phyloP scores from a whole-genome alignment of 2,888 invertebrate genomes.

The Drosophila nigricruria region DNA sequence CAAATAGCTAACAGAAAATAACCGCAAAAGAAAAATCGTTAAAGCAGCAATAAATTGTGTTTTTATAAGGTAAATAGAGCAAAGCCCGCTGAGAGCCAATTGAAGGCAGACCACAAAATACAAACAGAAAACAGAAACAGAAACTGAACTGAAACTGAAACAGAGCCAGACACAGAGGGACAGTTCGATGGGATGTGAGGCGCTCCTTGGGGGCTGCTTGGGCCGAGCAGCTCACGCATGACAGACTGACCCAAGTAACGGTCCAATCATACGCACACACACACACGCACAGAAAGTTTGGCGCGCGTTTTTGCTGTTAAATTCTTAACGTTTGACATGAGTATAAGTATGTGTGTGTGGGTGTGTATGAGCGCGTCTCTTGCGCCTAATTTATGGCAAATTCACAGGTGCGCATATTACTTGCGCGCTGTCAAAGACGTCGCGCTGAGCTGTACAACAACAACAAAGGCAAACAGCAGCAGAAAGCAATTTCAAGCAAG shows the following conservation, averaged over 20 bases:
- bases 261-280: constrained; percentile 16
- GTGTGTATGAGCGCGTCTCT: constrained; percentile 20
- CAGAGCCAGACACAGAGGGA: constrained; percentile 19
- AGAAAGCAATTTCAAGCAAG: constrained; percentile 54
- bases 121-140: constrained; percentile 42
- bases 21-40: constrained; percentile 66
- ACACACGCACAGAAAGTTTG: constrained; percentile 49
- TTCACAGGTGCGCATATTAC: constrained; percentile 80
- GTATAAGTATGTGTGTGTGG: constrained; percentile 23
- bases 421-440: constrained; percentile 73
- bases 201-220: constrained; percentile 21
- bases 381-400: constrained; percentile 80
- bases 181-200: constrained; percentile 16
- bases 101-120: constrained; percentile 68
- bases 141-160: constrained; percentile 35
- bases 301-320: constrained; percentile 65
- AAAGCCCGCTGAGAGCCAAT: constrained; percentile 77
- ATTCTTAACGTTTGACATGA: constrained; percentile 53
- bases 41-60: constrained; percentile 77
- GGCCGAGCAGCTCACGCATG: constrained; percentile 50
- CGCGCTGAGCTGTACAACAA: constrained; percentile 55
- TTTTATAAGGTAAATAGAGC: constrained; percentile 81
- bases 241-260: constrained; percentile 54
- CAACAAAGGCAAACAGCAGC: constrained; percentile 43
- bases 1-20: constrained; percentile 38